Base-by-base conservation (phyloP, 1,140 invertebrate genomes). In the Euborellia annulipes region DNA sequence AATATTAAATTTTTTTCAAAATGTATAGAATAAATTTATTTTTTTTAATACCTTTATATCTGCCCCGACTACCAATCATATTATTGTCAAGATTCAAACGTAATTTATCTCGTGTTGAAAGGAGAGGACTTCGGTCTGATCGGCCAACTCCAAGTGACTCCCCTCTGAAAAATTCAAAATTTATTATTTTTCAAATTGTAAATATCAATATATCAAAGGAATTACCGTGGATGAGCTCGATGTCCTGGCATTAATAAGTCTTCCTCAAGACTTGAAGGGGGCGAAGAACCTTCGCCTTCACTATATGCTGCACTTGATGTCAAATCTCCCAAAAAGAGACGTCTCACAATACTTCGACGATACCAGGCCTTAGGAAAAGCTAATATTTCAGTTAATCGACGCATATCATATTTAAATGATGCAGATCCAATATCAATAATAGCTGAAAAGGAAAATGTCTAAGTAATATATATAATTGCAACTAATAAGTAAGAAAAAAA, bases 341-440 rank as follows among this genome's bases (percentile, higher is more conserved):
- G 65, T 16, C 92, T 68, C 17, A 95, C 89, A 49, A 98, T 90
- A 49, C 85, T 88, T 14, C 90, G 72, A 18, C 93, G 69, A 59
- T 95, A 95, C 94, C 95, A 98, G 3, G 94, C 93, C 66, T 94
- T 95, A 0, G 95, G 94, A 59, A 98, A 97, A 3, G 91, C 89
- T 32, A 98, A 64, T 53, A 98, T 96, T 67, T 98, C 95, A 1
- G 88, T 90, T 45, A 98, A 62, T n/a, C 94, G 73, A 42, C 94
- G 72, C 91, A 98, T 97, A 61, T 98, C 95, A 63, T 97, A 98
- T 59, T 97, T 96, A 62, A 99, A 98, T 17, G 86, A 90, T 18
- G 94, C 94, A n/a, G 85, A 91, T 21, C 93, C 94, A 57, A 97
- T 90, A 64, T 96, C 91, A 54, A 90, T 79, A 49, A 95, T 91